These are phyloP conservation scores for Stigmatopora nigra DNA, from an alignment of 2,113 vertebrate species.

Conservation along the genomic window DNA sequence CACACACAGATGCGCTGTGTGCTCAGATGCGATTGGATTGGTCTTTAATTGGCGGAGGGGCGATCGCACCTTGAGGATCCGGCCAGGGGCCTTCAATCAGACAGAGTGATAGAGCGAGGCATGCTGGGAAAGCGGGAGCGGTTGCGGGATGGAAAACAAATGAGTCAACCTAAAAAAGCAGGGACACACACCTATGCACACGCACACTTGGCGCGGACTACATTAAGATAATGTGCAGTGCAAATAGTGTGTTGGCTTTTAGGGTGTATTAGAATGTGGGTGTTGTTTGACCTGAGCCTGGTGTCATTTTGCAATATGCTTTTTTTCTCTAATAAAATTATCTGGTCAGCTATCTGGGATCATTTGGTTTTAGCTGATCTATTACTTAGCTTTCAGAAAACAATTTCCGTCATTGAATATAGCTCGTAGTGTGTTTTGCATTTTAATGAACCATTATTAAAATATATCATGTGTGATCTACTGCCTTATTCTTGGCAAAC, in stretches of 20 bases:
- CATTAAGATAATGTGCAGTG: constrained; percentile 58
- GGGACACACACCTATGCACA: constrained; percentile 43
- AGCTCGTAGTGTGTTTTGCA: neutral
- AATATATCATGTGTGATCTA: neutral
- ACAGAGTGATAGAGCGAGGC: constrained; percentile 61
- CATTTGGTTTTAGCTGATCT: neutral
- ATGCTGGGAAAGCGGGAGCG: constrained; percentile 57
- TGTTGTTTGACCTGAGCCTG: constrained; percentile 64
- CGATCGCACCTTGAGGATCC: constrained; percentile 65
- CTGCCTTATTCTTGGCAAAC: neutral
- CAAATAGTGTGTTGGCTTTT: constrained; percentile 54
- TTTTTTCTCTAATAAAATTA: constrained; percentile 38
- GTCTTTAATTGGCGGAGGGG: constrained; percentile 72
- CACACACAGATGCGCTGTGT: constrained; percentile 76
- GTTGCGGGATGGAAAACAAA: constrained; percentile 51
- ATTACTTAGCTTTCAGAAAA: neutral
- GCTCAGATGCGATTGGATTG: constrained; percentile 89
- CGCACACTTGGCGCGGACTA: constrained; percentile 29
- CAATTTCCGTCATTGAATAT: neutral
- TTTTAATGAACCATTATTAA: neutral
- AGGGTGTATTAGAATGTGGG: constrained; percentile 59
- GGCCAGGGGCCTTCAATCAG: constrained; percentile 65
- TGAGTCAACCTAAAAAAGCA: constrained; percentile 59
- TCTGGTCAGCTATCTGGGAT: constrained; percentile 3
- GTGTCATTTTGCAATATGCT: constrained; percentile 52